Evolutionary conservation across 2,113 vertebrate species (phyloP).

Genomic region (Neodontobutis hainanensis): DNA sequence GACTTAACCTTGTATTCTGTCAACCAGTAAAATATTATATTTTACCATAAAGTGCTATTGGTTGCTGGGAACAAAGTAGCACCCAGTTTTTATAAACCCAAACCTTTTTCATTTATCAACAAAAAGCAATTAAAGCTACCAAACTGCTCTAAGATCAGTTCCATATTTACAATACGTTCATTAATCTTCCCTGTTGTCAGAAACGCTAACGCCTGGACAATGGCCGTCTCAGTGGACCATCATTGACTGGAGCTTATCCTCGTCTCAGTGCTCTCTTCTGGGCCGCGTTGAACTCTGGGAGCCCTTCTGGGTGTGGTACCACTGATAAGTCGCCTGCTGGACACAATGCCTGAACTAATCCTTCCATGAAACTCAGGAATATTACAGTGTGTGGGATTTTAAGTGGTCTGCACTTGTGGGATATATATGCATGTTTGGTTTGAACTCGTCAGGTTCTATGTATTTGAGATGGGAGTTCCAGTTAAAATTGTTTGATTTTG

Average conservation of each 20-base stretch:
- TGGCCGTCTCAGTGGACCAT: slow-evolving; percentile 6
- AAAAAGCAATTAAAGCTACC: too few relatives aligned
- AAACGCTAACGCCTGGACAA: slow-evolving; percentile 22
- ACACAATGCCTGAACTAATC: slow-evolving; percentile 24
- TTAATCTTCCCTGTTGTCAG: slow-evolving; percentile 4
- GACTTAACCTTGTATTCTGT: too few relatives aligned
- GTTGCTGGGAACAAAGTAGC: too few relatives aligned
- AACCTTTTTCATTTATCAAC: too few relatives aligned
- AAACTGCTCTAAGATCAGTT: too few relatives aligned
- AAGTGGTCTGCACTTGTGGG: slow-evolving; percentile 1
- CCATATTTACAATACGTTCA: too few relatives aligned
- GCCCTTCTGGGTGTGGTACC: slow-evolving; percentile 9
- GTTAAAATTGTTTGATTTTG: too few relatives aligned
- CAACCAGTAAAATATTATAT: too few relatives aligned
- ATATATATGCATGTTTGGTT: not conserved
- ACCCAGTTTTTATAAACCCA: too few relatives aligned
- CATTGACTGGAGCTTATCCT: slow-evolving; percentile 18
- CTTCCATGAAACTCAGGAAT: slow-evolving; percentile 18
- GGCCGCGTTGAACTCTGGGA: slow-evolving; percentile 20
- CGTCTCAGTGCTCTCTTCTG: slow-evolving; percentile 15
- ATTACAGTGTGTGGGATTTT: slow-evolving; percentile 20
- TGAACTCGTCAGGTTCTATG: not conserved
- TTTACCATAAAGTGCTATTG: too few relatives aligned
- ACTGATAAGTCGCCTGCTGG: slow-evolving; percentile 34
- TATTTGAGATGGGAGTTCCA: not conserved